Conservation (phyloP, 2,888 invertebrate species). For the Euclidia mi region DNA sequence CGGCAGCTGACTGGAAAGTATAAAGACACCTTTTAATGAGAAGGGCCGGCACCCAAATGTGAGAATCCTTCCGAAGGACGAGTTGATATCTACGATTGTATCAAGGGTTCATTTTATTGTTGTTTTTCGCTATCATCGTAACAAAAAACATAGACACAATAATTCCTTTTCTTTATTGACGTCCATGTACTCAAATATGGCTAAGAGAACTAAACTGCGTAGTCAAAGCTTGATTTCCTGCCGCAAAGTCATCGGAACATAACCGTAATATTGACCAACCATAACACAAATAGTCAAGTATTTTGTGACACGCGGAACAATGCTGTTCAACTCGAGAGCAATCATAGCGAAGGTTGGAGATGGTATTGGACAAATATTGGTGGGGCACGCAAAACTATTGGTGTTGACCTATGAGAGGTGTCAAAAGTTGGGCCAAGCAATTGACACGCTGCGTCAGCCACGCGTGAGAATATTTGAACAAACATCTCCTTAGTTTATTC, state of each 20-base stretch:
- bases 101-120: constrained; percentile 69
- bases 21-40: constrained; percentile 85
- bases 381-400: constrained; percentile 76
- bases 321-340: constrained; percentile 63
- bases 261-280: constrained; percentile 32
- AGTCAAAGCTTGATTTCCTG: neutral
- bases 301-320: constrained; percentile 55
- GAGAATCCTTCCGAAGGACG: constrained; percentile 68
- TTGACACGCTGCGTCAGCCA: constrained; percentile 79
- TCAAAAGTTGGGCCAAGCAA: constrained; percentile 82
- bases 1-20: constrained; percentile 80
- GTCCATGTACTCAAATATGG: too few relatives aligned
- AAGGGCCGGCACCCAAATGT: constrained; percentile 72
- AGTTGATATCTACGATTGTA: constrained; percentile 69
- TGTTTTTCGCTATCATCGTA: too few relatives aligned
- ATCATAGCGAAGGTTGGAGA: constrained; percentile 64
- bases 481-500: constrained; percentile 85
- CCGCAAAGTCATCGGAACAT: constrained; percentile 13
- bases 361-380: constrained; percentile 78
- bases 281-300: constrained; percentile 52
- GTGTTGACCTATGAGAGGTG: constrained; percentile 84
- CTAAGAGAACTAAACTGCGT: too few relatives aligned
- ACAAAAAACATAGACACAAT: too few relatives aligned
- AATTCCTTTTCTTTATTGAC: too few relatives aligned
- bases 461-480: constrained; percentile 89